Evolutionary conservation across 2,888 invertebrate species (phyloP), one percentile per base, ranked within the genome.

Genomic region (Coelogynopora nodosa): DNA sequence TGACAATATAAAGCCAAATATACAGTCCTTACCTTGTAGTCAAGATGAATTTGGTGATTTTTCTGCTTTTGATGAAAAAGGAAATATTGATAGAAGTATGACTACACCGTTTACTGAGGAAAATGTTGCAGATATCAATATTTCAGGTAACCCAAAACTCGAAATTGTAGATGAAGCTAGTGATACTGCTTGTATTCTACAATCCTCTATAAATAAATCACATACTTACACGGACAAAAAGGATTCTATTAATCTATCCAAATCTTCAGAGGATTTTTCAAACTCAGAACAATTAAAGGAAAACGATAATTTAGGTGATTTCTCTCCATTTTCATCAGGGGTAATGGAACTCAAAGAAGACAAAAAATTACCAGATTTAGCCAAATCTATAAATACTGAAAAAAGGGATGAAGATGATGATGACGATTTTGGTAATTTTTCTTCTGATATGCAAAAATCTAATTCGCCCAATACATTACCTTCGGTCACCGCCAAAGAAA

Each of bases 401-500:
- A 18, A 49, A 49, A 10, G 49, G 5, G 49, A 49, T 5, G 18
- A 49, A 49, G 49, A 49, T 5, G 74, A 74, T 74, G 74, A 74
- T 23, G 74, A 74, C 23, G 74, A 74, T 74, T 74, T 74, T 74
- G 27, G 27, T 74, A 2, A 74, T 26, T 74, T 74, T 23, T 74
- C 74, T 74, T 74, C 74, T 13, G 23, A 2, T 5, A n/a, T 23
- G 23, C 23, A 74, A 74, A 13, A 74, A 74, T 5, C 74, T 74
- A 2, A 5, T 26, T 74, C 23, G 2, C 74, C 74, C 5, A 74
- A 2, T 74, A 23, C 74, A n/a, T 74, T 74, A 5, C 23, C 74
- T n/a, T n/a, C n/a, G n/a, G n/a, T n/a, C n/a, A n/a, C n/a, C 23
- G 74, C 74, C 27, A 74, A 74, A 74, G 74, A 74, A 74, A 26